phyloP scores from a whole-genome alignment of 2,113 vertebrate species.

The Grus americana region DNA sequence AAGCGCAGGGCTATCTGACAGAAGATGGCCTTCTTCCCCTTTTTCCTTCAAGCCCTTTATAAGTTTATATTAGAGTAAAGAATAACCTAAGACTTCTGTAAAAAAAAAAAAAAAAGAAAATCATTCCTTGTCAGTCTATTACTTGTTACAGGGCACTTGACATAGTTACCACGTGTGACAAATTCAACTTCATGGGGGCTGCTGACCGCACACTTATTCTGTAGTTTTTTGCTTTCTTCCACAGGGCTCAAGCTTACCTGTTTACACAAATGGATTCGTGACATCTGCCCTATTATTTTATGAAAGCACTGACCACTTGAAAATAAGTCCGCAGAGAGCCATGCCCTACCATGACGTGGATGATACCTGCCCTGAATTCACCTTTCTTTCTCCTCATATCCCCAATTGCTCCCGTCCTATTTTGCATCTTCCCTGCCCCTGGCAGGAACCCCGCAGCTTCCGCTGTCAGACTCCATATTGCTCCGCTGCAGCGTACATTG shows the following conservation, averaged over 20 bases:
- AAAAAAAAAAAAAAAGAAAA: not conserved
- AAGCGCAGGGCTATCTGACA: not conserved
- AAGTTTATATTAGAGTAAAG: not conserved
- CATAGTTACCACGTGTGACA: not conserved
- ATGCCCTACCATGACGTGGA: not conserved
- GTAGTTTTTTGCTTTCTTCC: not conserved
- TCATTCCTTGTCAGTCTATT: not conserved
- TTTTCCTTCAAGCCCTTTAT: not conserved
- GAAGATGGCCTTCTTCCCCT: not conserved
- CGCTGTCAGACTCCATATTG: not conserved
- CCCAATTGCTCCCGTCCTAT: rapidly evolving
- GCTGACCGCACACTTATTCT: rapidly evolving
- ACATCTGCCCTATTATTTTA: not conserved
- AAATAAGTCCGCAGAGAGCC: not conserved
- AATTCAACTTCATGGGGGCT: not conserved
- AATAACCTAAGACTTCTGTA: not conserved
- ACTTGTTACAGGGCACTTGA: not conserved
- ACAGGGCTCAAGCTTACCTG: not conserved
- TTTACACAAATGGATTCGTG: not conserved
- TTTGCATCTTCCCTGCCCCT: not conserved
- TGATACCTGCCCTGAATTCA: not conserved
- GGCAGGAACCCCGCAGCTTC: not conserved
- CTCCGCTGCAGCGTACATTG: not conserved
- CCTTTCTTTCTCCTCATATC: not conserved
- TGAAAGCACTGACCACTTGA: not conserved